These are phyloP conservation scores for Marmota flaviventris DNA, from an alignment of 2,113 vertebrate genomes.

Conservation along the genomic window DNA sequence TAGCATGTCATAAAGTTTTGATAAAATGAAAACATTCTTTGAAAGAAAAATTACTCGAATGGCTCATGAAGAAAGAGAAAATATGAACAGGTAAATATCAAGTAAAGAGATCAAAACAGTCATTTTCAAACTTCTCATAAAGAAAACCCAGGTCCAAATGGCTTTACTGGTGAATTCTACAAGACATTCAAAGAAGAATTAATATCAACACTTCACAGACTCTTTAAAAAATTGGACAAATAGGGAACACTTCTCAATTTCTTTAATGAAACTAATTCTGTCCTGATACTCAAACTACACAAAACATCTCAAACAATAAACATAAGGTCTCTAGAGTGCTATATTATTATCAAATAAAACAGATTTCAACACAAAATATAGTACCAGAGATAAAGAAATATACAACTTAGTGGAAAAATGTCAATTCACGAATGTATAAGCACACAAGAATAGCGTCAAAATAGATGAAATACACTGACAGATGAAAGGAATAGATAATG, in stretches of 20 bases:
- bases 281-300: background rate
- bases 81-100: background rate
- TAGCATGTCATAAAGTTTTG: background rate
- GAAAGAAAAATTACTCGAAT: background rate
- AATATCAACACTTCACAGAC: too few species aligned
- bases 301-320: background rate
- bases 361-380: background rate
- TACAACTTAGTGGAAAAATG: background rate
- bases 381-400: background rate
- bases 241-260: background rate
- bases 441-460: background rate
- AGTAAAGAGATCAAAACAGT: background rate
- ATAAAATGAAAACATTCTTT: background rate
- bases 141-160: background rate
- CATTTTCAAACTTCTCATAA: background rate
- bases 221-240: too few species aligned
- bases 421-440: background rate
- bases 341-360: background rate
- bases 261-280: background rate
- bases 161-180: too few species aligned
- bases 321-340: background rate
- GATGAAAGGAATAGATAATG: background rate
- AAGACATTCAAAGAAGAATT: too few species aligned
- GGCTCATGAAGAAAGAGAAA: background rate
- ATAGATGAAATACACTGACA: background rate